Evolutionary conservation across 2,113 vertebrate genomes (phyloP), one percentile per base, ranked within the genome.

Genomic region (Pedionomus torquatus): DNA sequence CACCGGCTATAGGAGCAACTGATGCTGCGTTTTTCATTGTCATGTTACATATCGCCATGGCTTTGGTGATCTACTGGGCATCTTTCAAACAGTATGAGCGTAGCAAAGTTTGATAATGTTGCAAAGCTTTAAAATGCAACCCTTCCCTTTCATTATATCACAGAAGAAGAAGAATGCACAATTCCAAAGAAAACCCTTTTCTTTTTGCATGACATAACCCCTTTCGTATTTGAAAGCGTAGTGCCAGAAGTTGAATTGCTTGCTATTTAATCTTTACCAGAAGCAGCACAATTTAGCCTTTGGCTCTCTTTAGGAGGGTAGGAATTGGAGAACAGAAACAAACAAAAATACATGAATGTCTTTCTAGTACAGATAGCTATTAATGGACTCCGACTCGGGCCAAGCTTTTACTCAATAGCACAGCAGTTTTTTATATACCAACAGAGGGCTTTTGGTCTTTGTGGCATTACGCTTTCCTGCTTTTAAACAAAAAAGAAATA

Each of bases 391-490:
- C 7, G 24, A 79, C 12, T 65, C 87, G 30, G 94, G 90, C 92
- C 89, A 95, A 81, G 93, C 87, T 90, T 92, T 93, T 87, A 79
- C 71, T 95, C 87, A 89, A 71, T 79, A 83, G 92, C 80, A 82
- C 89, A 44, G 87, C 84, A 57, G 86, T 58, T 86, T 96, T 93
- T 97, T 95, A 94, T 96, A 71, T 93, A 90, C 90, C 89, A 87
- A 95, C 94, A 94, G 90, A 97, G 88, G 94, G 91, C 93, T 97
- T 95, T 97, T 94, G 95, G 89, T 96, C 91, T 89, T 94, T 63
- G 89, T 88, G 89, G 87, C 78, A 30, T 82, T 41, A 90, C 23
- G 23, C 85, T 95, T 93, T 97, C 87, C 92, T 97, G 93, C 93
- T 89, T 35, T 35, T n/a, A 79, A 83, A 74, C 71, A 82, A 97